Conservation (phyloP, 2,888 invertebrate species). For the Phanerotoma sp. region DNA sequence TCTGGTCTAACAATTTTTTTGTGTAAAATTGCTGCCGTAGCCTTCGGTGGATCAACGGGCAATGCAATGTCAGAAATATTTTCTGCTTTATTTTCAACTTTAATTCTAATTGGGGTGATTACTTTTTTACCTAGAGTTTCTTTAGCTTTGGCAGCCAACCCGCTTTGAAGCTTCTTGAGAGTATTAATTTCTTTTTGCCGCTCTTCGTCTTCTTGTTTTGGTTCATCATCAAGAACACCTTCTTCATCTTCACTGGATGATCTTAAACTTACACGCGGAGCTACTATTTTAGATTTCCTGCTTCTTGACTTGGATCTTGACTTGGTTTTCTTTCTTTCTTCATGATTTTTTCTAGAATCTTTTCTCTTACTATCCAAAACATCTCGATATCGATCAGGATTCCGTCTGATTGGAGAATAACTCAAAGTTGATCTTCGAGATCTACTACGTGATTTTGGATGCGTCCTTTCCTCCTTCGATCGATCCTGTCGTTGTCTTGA, state of each 20-base stretch:
- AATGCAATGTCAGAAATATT: conserved; percentile 44
- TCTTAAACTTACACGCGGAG: conserved; percentile 52
- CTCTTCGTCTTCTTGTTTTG: conserved; percentile 61
- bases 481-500: conserved; percentile 33
- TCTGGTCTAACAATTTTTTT: not conserved
- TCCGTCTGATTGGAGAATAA: conserved; percentile 69
- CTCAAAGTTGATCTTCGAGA: conserved; percentile 62
- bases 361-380: conserved; percentile 65
- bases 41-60: conserved; percentile 52
- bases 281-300: conserved; percentile 40
- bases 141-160: conserved; percentile 71
- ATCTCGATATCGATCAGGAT: conserved; percentile 70
- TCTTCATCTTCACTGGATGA: conserved; percentile 57
- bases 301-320: conserved; percentile 38
- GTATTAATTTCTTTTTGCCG: conserved; percentile 69
- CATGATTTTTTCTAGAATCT: conserved; percentile 60
- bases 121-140: conserved; percentile 66
- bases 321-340: conserved; percentile 50
- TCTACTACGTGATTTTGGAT: conserved; percentile 53
- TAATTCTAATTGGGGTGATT: conserved; percentile 47
- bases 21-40: not conserved
- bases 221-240: conserved; percentile 60
- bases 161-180: conserved; percentile 67
- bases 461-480: conserved; percentile 30
- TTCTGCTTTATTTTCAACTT: conserved; percentile 45